phyloP scores from a whole-genome alignment of 2,888 invertebrate species.

The Deilephila elpenor region DNA sequence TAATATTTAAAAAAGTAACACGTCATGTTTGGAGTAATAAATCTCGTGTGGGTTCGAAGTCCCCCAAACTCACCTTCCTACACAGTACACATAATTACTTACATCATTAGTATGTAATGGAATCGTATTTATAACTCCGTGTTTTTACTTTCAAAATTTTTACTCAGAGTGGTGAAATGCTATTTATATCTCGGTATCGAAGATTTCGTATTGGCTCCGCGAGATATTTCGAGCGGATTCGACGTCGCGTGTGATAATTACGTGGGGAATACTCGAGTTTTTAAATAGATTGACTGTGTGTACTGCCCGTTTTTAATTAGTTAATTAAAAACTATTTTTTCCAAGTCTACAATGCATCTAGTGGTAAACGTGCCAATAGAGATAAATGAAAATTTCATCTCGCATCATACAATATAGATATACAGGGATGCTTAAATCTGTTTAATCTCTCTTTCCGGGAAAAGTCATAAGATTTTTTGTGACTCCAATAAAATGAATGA shows the following conservation, averaged over 20 bases:
- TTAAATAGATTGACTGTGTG: background rate
- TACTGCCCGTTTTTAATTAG: background rate
- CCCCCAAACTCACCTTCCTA: background rate
- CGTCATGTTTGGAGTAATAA: background rate
- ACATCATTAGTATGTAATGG: background rate
- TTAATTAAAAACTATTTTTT: too few relatives aligned
- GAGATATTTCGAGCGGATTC: slow-evolving; percentile 7
- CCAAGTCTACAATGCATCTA: too few relatives aligned
- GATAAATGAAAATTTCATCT: too few relatives aligned
- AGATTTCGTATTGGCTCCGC: background rate
- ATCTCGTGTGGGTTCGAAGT: slow-evolving; percentile 10
- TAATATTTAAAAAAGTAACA: background rate
- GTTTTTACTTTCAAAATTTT: slow-evolving; percentile 5
- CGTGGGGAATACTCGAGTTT: background rate
- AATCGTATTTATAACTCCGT: background rate
- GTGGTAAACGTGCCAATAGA: too few relatives aligned
- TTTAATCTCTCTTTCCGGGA: too few relatives aligned
- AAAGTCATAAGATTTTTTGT: too few relatives aligned
- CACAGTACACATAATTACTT: background rate
- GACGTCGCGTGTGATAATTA: slow-evolving; percentile 25
- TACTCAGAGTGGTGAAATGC: slow-evolving; percentile 10
- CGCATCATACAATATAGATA: too few relatives aligned
- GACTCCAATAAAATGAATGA: too few relatives aligned
- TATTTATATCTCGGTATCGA: background rate
- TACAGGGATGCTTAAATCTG: too few relatives aligned